Evolutionary conservation across 2,113 vertebrate species (phyloP), one percentile per base, ranked within the genome.

Genomic region (Colaptes auratus): DNA sequence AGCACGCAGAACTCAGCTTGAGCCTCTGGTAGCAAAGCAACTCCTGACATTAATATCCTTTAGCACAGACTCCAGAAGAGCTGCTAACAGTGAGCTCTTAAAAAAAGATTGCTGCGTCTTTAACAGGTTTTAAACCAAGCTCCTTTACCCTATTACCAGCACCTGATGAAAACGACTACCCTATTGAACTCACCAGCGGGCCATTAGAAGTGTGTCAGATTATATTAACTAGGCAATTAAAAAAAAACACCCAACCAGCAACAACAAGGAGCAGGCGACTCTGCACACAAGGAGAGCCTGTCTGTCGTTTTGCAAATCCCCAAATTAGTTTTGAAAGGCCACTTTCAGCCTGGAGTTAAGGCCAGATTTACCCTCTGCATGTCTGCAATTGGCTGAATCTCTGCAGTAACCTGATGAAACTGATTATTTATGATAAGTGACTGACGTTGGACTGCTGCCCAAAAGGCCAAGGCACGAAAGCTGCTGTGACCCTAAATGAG

Each of bases 301-400:
- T 85, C 95, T 96, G 92, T 93, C 86, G 39, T 86, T 87, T 95
- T 79, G 80, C 84, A 95, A 96, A 97, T 95, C 93, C 81, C 91
- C 94, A 96, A 96, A 96, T 97, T 95, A 96, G 92, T 96, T 96
- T 96, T 90, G 92, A 97, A 97, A 97, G 95, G 93, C 95, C 91
- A 95, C 88, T 95, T 96, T 94, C 96, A 96, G 95, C 96, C 96
- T 50, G 88, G 89, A 97, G 97, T 96, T 96, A 97, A 96, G 96
- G 94, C 95, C 97, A 96, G 94, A 93, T 97, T 95, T 93, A 93
- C 65, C 89, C 95, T 94, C 90, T 88, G 78, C 0, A 2, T 36
- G 71, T 74, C 90, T 92, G 87, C 95, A 79, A 72, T 3, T 89
- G 90, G 92, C 87, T 87, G 91, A 71, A 70, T 87, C 87, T 96